Conservation (phyloP, 2,888 invertebrate genomes). For the Exocentrus adspersus region DNA sequence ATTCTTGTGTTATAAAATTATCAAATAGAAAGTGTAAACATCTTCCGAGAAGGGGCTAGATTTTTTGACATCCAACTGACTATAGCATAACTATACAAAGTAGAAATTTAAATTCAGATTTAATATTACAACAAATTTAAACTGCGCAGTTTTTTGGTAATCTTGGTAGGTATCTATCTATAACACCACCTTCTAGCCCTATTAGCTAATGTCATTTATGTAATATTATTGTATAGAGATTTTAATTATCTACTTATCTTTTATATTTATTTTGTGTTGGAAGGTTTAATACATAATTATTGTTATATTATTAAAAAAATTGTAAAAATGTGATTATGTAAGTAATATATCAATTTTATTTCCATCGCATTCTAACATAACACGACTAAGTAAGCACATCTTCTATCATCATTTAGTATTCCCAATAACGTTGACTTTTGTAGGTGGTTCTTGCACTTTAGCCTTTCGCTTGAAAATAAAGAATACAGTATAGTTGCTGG, state of each 20-base stretch:
- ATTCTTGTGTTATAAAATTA: neutral
- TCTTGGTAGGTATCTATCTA: no score
- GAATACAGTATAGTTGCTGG: slow-evolving; percentile 42
- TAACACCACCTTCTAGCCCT: no score
- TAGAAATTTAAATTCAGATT: no score
- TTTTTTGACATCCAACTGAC: no score
- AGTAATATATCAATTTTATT: slow-evolving; percentile 13
- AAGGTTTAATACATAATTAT: slow-evolving; percentile 29
- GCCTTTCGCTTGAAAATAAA: slow-evolving; percentile 45
- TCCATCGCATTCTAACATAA: neutral
- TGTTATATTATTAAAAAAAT: slow-evolving; percentile 26
- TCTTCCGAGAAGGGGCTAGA: no score
- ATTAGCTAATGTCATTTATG: no score
- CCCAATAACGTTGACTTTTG: slow-evolving; percentile 25
- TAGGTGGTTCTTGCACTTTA: slow-evolving; percentile 23
- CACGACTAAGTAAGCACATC: no score
- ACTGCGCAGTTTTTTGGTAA: no score
- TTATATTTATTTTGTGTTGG: slow-evolving; percentile 31
- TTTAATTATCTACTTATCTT: slow-evolving; percentile 15
- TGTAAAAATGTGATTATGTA: slow-evolving; percentile 20
- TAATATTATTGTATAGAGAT: slow-evolving; percentile 7
- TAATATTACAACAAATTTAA: no score
- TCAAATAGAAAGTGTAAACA: slow-evolving; percentile 12
- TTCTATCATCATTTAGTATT: slow-evolving; percentile 17
- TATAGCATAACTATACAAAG: no score